phyloP scores from a whole-genome alignment of 2,113 vertebrate species.

The Apus apus region DNA sequence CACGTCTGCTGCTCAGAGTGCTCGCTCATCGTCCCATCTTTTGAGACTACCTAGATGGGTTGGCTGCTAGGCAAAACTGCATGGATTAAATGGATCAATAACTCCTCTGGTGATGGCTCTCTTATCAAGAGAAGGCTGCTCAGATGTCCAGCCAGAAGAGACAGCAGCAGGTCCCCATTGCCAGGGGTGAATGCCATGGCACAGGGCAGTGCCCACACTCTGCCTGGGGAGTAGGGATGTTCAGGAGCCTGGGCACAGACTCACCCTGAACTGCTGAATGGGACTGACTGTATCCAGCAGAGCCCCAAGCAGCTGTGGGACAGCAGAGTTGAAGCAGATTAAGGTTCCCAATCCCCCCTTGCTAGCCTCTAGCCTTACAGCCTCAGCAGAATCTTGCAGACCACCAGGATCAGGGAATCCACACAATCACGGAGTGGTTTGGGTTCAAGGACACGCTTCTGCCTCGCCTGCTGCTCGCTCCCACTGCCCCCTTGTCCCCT shows the following conservation, averaged over 20 bases:
- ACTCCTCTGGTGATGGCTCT: background rate
- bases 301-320: background rate
- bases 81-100: accelerated
- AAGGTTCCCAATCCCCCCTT: background rate
- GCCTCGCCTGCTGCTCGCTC: background rate
- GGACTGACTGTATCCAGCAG: background rate
- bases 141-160: background rate
- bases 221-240: too few species aligned
- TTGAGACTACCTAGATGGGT: accelerated
- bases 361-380: background rate
- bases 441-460: background rate
- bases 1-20: accelerated
- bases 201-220: too few species aligned
- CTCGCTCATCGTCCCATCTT: accelerated
- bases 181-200: background rate
- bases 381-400: background rate
- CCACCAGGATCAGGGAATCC: background rate
- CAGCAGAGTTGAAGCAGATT: background rate
- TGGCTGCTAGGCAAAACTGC: background rate
- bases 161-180: background rate
- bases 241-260: too few species aligned
- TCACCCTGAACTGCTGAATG: background rate
- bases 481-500: background rate
- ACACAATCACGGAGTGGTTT: too few species aligned
- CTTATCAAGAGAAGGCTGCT: background rate